Conservation (phyloP, 2,888 invertebrate genomes). For the Prosopocoilus inquinatus region DNA sequence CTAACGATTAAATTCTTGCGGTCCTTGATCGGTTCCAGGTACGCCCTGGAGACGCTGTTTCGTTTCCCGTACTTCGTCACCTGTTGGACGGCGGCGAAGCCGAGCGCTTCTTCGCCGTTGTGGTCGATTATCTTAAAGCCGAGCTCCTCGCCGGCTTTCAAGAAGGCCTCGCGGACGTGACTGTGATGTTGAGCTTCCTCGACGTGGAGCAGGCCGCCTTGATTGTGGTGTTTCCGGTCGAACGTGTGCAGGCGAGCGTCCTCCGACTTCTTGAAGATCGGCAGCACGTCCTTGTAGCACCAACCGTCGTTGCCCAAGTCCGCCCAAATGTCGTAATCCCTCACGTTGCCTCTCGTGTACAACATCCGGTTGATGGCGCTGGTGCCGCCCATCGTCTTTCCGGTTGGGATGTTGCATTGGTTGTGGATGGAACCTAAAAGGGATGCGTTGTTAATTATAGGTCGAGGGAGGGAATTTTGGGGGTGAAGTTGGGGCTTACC, state of each 20-base stretch:
- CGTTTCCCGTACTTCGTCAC: conserved; percentile 66
- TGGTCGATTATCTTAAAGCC: conserved; percentile 62
- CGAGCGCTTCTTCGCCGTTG: conserved; percentile 63
- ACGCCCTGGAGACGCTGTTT: conserved; percentile 67
- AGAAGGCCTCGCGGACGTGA: conserved; percentile 46
- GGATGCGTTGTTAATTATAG: neutral
- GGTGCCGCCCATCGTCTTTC: conserved; percentile 80
- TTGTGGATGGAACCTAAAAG: conserved; percentile 35
- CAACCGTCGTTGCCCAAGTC: conserved; percentile 69
- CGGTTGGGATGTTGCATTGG: conserved; percentile 45
- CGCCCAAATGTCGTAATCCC: conserved; percentile 78
- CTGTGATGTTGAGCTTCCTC: conserved; percentile 39
- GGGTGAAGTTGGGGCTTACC: conserved; percentile 36
- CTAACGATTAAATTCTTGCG: conserved; percentile 63
- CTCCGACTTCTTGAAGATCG: conserved; percentile 78
- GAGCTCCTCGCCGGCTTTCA: conserved; percentile 61
- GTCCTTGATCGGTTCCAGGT: conserved; percentile 57
- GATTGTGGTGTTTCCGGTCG: conserved; percentile 56
- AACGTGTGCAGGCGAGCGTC: conserved; percentile 62
- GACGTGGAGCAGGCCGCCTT: conserved; percentile 59
- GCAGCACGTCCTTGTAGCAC: conserved; percentile 69
- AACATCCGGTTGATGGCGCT: conserved; percentile 81
- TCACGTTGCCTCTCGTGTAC: conserved; percentile 67
- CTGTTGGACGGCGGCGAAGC: conserved; percentile 61
- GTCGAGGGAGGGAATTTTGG: neutral